Conservation (phyloP, 2,113 vertebrate genomes). For the Geococcyx californianus region DNA sequence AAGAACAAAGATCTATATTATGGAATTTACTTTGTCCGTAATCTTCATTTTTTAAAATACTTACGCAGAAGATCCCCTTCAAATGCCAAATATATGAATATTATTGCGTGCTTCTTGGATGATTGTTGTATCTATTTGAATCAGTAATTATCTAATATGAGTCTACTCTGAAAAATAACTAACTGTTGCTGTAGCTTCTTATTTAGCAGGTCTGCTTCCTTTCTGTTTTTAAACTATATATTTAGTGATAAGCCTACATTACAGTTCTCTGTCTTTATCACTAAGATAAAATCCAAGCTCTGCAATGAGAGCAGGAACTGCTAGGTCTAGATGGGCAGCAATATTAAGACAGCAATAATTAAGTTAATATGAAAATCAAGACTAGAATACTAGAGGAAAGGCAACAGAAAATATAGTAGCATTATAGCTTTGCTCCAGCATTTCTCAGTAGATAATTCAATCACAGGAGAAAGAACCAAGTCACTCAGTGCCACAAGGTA, state of each 20-base stretch:
- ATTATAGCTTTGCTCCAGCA: fast-evolving
- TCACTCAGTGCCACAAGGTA: not conserved
- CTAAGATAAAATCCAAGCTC: not conserved
- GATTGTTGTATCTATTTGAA: not conserved
- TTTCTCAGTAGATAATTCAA: not conserved
- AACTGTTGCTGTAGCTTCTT: not conserved
- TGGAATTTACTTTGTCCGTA: not conserved
- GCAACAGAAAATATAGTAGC: not conserved
- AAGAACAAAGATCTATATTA: not conserved
- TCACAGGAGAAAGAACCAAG: not conserved
- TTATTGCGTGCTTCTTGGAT: not conserved
- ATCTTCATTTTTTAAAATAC: not conserved
- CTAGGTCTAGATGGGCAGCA: not conserved
- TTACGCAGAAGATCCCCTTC: not conserved
- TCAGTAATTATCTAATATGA: not conserved
- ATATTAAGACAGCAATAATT: not conserved
- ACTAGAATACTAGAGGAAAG: not conserved
- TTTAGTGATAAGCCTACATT: not conserved
- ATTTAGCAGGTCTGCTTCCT: not conserved
- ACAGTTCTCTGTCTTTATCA: not conserved
- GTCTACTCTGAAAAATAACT: not conserved
- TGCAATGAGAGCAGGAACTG: not conserved
- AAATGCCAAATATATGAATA: not conserved
- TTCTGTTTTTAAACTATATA: not conserved
- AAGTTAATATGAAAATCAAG: not conserved